Conservation (phyloP, 2,888 invertebrate genomes). For the Apamea anceps region DNA sequence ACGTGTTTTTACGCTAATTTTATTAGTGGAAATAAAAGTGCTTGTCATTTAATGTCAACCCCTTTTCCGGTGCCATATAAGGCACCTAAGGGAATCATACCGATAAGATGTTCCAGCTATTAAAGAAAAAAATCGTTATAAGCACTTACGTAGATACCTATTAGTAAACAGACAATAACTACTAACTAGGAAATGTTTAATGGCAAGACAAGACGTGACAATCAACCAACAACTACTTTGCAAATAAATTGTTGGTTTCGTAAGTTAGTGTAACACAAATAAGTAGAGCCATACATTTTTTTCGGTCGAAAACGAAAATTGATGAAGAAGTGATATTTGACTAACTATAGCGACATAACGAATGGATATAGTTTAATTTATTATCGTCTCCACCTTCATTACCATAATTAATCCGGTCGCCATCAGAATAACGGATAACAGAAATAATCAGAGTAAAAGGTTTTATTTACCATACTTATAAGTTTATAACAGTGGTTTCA, state of each 20-base stretch:
- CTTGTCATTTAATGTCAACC: conserved; percentile 42
- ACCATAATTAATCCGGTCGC: too few species aligned
- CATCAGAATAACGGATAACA: too few species aligned
- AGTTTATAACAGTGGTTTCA: too few species aligned
- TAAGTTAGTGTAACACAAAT: background rate
- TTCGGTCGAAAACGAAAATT: too few species aligned
- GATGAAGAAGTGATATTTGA: too few species aligned
- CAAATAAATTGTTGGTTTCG: background rate
- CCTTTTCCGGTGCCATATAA: conserved; percentile 13
- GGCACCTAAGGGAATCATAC: background rate
- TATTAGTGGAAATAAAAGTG: background rate
- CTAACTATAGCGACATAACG: too few species aligned
- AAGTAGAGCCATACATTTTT: too few species aligned
- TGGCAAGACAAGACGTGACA: background rate
- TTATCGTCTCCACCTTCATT: too few species aligned
- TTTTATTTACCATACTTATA: too few species aligned
- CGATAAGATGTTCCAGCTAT: background rate
- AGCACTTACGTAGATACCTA: background rate
- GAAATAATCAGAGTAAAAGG: too few species aligned
- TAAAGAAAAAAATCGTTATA: background rate
- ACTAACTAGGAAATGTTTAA: background rate
- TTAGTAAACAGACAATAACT: background rate
- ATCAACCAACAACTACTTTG: background rate
- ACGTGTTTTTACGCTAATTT: conserved; percentile 35
- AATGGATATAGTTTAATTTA: too few species aligned